These are phyloP conservation scores for Chaenocephalus aceratus DNA, from an alignment of 2,113 vertebrate species.

Conservation along the genomic window DNA sequence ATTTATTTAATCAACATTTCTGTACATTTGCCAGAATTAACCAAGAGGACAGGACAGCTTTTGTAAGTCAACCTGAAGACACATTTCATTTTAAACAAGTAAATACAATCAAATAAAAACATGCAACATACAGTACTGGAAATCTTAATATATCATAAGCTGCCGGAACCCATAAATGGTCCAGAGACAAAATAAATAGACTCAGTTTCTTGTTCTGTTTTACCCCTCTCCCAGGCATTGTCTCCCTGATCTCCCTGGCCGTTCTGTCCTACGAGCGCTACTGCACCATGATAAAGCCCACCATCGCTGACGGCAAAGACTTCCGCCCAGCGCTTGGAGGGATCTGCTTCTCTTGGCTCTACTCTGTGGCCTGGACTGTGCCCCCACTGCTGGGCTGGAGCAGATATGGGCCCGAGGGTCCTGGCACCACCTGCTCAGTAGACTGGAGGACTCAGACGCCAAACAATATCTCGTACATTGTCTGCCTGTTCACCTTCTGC, in stretches of 20 bases:
- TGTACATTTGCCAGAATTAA: too few species aligned
- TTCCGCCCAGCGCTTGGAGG: conserved; percentile 81
- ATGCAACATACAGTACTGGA: too few species aligned
- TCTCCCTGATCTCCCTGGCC: conserved; percentile 86
- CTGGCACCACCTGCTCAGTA: conserved; percentile 83
- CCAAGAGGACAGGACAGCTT: too few species aligned
- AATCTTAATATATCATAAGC: too few species aligned
- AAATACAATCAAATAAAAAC: too few species aligned
- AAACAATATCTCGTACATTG: conserved; percentile 85
- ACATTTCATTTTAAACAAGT: too few species aligned
- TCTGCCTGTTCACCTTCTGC: conserved; percentile 88
- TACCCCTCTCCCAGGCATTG: conserved; percentile 76
- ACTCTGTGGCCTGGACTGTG: conserved; percentile 84
- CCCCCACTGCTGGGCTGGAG: conserved; percentile 88
- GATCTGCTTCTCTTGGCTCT: conserved; percentile 86
- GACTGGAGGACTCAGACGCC: conserved; percentile 83
- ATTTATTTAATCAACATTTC: too few species aligned
- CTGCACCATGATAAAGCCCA: conserved; percentile 81
- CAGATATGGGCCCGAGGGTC: conserved; percentile 84
- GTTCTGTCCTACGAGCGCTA: conserved; percentile 88
- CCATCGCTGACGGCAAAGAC: conserved; percentile 80
- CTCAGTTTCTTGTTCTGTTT: background rate
- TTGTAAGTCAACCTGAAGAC: too few species aligned
- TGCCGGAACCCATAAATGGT: too few species aligned
- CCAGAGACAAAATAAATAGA: too few species aligned